A percentile compares a stretch with the other conserved stretches of the same genome.
phyloP scores from a whole-genome alignment of 2,888 invertebrate genomes.

The Colletes collaris region DNA sequence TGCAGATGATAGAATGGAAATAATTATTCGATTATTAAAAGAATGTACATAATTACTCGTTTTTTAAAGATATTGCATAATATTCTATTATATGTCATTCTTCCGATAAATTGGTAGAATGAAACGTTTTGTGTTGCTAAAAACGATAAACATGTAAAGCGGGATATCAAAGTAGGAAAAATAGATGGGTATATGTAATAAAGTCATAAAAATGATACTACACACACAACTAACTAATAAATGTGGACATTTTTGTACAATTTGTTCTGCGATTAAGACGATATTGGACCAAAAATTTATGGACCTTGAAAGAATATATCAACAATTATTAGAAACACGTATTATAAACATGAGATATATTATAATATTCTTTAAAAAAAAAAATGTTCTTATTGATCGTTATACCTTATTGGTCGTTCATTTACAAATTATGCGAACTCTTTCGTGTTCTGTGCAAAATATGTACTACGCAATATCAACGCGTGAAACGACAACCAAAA shows the following conservation, averaged over 20 bases:
- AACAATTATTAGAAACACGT: too few relatives aligned
- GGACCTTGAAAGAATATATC: too few relatives aligned
- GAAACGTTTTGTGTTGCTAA: background rate
- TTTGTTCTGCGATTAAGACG: background rate
- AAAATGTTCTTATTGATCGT: too few relatives aligned
- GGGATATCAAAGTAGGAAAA: slow-evolving; percentile 22
- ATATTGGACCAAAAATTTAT: too few relatives aligned
- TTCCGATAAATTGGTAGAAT: too few relatives aligned
- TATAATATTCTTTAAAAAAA: background rate
- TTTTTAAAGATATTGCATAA: too few relatives aligned
- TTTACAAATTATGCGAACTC: background rate
- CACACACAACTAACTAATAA: background rate
- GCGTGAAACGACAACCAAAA: slow-evolving; percentile 21
- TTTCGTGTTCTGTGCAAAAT: background rate
- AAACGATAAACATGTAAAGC: background rate
- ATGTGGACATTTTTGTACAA: slow-evolving; percentile 24
- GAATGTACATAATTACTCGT: too few relatives aligned
- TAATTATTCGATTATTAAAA: too few relatives aligned
- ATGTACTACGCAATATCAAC: slow-evolving; percentile 7
- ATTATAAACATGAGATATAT: background rate
- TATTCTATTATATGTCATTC: too few relatives aligned
- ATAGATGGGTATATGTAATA: slow-evolving; percentile 12
- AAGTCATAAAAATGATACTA: slow-evolving; percentile 5
- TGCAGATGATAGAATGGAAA: too few relatives aligned
- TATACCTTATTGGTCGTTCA: too few relatives aligned